Conservation (phyloP, 2,888 invertebrate species). For the Pollenia angustigena region DNA sequence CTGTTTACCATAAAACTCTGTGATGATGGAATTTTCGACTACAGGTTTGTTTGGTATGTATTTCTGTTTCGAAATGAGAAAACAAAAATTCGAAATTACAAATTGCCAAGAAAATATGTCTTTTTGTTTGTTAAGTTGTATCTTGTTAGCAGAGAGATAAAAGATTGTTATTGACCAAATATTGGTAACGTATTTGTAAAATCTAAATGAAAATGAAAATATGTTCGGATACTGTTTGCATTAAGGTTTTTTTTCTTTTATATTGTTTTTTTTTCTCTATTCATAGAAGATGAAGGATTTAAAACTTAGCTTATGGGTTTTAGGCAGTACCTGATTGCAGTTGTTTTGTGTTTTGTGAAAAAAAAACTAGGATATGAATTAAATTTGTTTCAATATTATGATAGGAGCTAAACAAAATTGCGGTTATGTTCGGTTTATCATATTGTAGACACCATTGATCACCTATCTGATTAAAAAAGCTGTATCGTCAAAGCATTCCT, state of each 20-base stretch:
- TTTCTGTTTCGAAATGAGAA: neutral
- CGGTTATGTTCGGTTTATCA: no score
- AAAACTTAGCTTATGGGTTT: neutral
- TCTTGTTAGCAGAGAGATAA: slow-evolving; percentile 24
- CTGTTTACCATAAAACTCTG: slow-evolving; percentile 32
- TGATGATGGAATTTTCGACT: slow-evolving; percentile 43
- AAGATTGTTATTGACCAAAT: slow-evolving; percentile 13
- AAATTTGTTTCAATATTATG: no score
- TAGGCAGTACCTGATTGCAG: no score
- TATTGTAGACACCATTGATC: no score
- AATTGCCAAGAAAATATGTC: neutral
- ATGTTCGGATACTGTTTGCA: neutral
- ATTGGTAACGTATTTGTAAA: slow-evolving; percentile 24
- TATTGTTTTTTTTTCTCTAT: neutral
- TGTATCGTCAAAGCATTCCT: no score
- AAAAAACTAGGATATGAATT: no score
- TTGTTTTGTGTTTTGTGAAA: no score
- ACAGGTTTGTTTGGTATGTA: slow-evolving; percentile 27
- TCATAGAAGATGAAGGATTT: neutral
- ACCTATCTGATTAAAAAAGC: no score
- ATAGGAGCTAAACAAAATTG: no score
- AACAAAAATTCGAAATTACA: neutral
- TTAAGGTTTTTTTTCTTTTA: neutral
- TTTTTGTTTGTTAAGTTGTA: neutral
- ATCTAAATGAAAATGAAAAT: slow-evolving; percentile 17